A percentile compares a stretch with the other conserved stretches of the same genome.
phyloP scores from a whole-genome alignment of 2,113 vertebrate genomes.

The Epinephelus cyanopodus region DNA sequence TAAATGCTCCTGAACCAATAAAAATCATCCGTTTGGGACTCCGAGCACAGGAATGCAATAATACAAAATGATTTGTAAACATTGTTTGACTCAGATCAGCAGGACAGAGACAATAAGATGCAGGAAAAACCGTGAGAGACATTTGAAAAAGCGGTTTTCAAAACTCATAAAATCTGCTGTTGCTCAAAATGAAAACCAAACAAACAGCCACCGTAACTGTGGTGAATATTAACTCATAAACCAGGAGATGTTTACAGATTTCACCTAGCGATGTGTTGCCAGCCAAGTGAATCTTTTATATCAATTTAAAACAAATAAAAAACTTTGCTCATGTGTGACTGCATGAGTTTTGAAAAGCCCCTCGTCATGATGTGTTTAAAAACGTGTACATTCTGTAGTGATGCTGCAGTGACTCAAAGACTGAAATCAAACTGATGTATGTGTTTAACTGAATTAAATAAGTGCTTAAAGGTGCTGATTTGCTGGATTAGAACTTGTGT shows the following conservation, averaged over 20 bases:
- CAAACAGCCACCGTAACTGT: neutral
- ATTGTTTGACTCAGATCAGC: constrained; percentile 10
- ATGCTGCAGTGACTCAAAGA: neutral
- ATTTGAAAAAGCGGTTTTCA: neutral
- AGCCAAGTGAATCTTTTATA: constrained; percentile 6
- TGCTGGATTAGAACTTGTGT: constrained; percentile 6
- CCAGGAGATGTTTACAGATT: neutral
- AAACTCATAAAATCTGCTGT: constrained; percentile 19
- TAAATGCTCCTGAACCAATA: constrained; percentile 1
- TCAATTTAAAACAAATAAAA: constrained; percentile 10
- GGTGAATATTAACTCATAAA: neutral
- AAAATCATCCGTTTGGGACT: neutral
- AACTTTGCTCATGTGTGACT: neutral
- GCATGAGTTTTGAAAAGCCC: constrained; percentile 2
- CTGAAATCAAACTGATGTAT: constrained; percentile 3
- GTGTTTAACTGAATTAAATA: neutral
- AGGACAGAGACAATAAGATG: constrained; percentile 28
- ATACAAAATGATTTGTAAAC: constrained; percentile 37
- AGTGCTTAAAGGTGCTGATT: constrained; percentile 27
- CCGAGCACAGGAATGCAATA: neutral
- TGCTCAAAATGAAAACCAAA: constrained; percentile 8
- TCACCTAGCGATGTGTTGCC: neutral
- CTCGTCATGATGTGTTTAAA: neutral
- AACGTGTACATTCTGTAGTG: neutral
- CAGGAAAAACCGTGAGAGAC: neutral